Percentiles rank a stretch among this genome's conserved stretches.
Evolutionary conservation across 1,140 invertebrate genomes (phyloP).

Genomic region (Ooceraea biroi): DNA sequence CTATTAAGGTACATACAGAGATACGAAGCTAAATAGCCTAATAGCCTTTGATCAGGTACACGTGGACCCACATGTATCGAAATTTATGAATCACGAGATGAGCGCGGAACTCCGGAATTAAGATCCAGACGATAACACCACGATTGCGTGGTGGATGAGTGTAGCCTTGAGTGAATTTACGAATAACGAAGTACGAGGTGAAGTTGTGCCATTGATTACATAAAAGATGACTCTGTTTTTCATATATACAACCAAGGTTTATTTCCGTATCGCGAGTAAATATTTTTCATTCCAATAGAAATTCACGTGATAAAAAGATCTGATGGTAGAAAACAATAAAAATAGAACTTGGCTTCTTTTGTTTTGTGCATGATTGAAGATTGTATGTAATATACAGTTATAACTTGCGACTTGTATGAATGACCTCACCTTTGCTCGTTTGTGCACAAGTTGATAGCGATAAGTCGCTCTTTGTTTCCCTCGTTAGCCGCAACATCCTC

Average conservation of each 20-base stretch:
- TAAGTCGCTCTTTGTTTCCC: constrained; percentile 66
- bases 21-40: constrained; percentile 51
- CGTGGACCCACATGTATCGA: constrained; percentile 71
- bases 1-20: constrained; percentile 57
- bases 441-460: constrained; percentile 53
- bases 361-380: neutral
- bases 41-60: constrained; percentile 69
- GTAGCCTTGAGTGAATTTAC: neutral
- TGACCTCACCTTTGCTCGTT: constrained; percentile 55
- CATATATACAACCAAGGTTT: neutral
- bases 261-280: neutral
- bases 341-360: neutral
- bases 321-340: neutral
- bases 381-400: constrained; percentile 45
- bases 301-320: neutral
- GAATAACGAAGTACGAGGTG: constrained; percentile 3
- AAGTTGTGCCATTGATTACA: no score
- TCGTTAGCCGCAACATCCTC: constrained; percentile 61
- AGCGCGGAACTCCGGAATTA: constrained; percentile 29
- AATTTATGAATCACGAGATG: constrained; percentile 57
- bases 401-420: constrained; percentile 50
- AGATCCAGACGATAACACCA: constrained; percentile 57
- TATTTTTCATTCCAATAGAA: neutral
- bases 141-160: constrained; percentile 6
- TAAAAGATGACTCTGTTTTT: no score